These are phyloP conservation scores for Onychomys leucogaster DNA, from an alignment of 2,797 vertebrate species.

Conservation along the genomic window DNA sequence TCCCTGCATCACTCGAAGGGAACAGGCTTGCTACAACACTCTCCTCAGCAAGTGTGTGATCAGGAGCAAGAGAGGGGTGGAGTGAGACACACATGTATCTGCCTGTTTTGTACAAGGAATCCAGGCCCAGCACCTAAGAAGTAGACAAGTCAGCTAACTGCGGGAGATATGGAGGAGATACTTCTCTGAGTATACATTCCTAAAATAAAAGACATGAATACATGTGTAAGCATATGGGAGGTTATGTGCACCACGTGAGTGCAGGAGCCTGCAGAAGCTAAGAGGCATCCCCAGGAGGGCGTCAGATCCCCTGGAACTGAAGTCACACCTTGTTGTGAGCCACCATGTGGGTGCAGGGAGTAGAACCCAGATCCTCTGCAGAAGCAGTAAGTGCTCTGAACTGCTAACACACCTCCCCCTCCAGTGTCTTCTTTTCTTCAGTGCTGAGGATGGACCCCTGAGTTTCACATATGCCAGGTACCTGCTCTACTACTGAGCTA, in stretches of 20 bases:
- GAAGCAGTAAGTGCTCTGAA: neutral
- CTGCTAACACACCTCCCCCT: neutral
- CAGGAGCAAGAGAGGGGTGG: neutral
- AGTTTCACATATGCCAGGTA: neutral
- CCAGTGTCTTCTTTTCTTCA: neutral
- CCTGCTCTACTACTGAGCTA: neutral
- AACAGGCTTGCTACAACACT: neutral
- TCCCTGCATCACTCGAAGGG: neutral
- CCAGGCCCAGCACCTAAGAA: neutral
- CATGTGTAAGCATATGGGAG: neutral
- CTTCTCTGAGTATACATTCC: neutral
- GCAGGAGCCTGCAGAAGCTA: neutral
- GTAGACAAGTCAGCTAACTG: neutral
- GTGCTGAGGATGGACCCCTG: neutral
- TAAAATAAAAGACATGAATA: neutral
- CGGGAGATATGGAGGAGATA: neutral
- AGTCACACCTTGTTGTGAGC: neutral
- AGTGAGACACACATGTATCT: neutral
- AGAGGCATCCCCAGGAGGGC: neutral
- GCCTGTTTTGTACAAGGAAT: neutral
- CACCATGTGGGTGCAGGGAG: too few species aligned
- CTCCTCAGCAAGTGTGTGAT: neutral
- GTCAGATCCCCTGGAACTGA: neutral
- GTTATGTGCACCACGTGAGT: neutral
- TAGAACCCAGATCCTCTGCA: neutral